Evolutionary conservation across 2,797 vertebrate genomes (phyloP).

Genomic region (Pygocentrus nattereri): DNA sequence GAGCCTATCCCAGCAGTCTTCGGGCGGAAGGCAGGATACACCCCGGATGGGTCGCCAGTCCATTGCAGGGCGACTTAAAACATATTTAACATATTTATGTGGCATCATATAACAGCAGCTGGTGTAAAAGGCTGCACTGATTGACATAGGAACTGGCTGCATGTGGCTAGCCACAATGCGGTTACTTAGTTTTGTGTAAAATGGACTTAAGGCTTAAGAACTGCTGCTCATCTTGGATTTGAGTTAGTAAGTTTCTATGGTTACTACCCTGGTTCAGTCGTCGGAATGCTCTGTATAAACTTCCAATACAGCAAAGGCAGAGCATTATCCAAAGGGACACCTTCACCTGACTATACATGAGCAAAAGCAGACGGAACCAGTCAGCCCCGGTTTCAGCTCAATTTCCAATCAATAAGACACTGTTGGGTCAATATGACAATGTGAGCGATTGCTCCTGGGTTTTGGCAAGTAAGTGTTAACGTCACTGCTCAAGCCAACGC

Average conservation of each 20-base stretch:
- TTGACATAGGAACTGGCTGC: too few relatives aligned
- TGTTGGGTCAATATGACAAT: slow-evolving; percentile 13
- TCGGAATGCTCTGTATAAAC: background rate
- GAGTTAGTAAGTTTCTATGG: background rate
- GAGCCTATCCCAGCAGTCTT: too few relatives aligned
- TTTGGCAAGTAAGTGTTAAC: background rate
- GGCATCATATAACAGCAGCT: too few relatives aligned
- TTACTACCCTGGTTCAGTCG: background rate
- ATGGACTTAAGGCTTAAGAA: too few relatives aligned
- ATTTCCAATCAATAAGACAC: background rate
- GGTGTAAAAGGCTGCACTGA: too few relatives aligned
- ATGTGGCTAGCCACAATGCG: too few relatives aligned
- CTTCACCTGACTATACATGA: background rate
- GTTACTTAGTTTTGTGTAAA: too few relatives aligned
- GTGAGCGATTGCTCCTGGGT: background rate
- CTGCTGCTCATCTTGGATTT: background rate
- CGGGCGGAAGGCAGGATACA: too few relatives aligned
- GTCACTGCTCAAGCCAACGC: background rate
- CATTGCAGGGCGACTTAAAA: too few relatives aligned
- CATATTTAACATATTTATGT: too few relatives aligned
- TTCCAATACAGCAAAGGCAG: background rate
- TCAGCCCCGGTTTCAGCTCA: background rate
- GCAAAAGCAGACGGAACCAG: background rate
- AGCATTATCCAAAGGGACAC: background rate
- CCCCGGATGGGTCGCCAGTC: too few relatives aligned